Base-by-base conservation (phyloP, 2,113 vertebrate species). In the Microcebus jonahi region DNA sequence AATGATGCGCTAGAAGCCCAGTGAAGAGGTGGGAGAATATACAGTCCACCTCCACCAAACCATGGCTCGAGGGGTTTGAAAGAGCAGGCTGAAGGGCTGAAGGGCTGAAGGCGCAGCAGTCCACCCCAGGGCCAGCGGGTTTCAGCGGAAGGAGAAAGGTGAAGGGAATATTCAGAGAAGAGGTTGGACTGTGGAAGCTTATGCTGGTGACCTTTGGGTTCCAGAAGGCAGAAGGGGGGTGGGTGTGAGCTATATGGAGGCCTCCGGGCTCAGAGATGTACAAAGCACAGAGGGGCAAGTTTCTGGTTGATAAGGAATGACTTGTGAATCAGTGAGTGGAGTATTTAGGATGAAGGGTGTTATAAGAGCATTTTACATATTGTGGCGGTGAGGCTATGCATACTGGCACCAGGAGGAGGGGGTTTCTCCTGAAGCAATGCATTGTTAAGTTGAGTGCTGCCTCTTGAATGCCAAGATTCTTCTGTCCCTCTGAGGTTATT, bases 291-390 rank as follows among this genome's bases (percentile, higher is more conserved):
- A 18, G 9, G 55, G 48, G 34, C 1, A 20, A 15, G 5, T 45
- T 55, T 67, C 48, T 21, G 17, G 34, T 13, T 48, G 50, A 34
- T n/a, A 34, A n/a, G 48, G 36, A 68, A 31, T 25, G 21, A 14
- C 39, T 8, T 53, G 39, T 48, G 23, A 2, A 1, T 57, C 36
- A 27, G 68, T 17, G n/a, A 15, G 29, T 68, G 31, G 36, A 11
- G 18, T 15, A 21, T 8, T 9, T 13, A 3, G 8, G 10, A 5
- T 1, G 42, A 45, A 45, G n/a, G 14, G 27, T 2, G 4, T 0
- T 42, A 11, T 17, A 10, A 42, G 70, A 25, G 3, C 3, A 31
- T 34, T 42, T 59, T 18, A 6, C 6, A 23, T 34, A 20, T 3
- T 36, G 4, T 6, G 5, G 53, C 57, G 53, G 29, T 5, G 17